These are phyloP conservation scores for Fabriciana adippe DNA, from an alignment of 2,888 invertebrate genomes.

Conservation along the genomic window DNA sequence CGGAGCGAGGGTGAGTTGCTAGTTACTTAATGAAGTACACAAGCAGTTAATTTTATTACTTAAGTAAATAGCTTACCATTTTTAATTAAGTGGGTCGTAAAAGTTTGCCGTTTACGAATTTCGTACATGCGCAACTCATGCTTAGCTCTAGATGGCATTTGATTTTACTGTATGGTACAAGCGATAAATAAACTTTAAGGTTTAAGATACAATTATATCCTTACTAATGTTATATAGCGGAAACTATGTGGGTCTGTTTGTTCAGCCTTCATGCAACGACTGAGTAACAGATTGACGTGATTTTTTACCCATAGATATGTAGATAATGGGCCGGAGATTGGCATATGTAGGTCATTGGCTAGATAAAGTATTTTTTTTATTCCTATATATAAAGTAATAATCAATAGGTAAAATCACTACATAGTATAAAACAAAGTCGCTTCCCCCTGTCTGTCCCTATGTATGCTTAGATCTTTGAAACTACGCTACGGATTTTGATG, in stretches of 20 bases:
- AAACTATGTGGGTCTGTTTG: not conserved
- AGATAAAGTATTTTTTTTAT: no score
- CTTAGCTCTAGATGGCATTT: not conserved
- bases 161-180: conserved; percentile 8
- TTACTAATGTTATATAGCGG: not conserved
- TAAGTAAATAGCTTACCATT: not conserved
- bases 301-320: not conserved
- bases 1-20: no score
- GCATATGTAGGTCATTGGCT: no score
- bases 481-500: no score
- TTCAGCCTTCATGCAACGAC: no score
- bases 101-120: conserved; percentile 8
- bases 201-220: not conserved
- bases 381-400: not conserved
- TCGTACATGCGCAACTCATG: not conserved
- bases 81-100: not conserved
- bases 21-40: not conserved
- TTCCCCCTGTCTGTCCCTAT: no score
- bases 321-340: no score
- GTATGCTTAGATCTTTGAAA: no score
- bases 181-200: not conserved
- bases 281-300: no score
- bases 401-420: no score
- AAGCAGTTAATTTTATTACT: not conserved
- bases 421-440: no score